These are phyloP conservation scores for Dasyprocta punctata DNA, from an alignment of 2,113 vertebrate species.

Conservation along the genomic window DNA sequence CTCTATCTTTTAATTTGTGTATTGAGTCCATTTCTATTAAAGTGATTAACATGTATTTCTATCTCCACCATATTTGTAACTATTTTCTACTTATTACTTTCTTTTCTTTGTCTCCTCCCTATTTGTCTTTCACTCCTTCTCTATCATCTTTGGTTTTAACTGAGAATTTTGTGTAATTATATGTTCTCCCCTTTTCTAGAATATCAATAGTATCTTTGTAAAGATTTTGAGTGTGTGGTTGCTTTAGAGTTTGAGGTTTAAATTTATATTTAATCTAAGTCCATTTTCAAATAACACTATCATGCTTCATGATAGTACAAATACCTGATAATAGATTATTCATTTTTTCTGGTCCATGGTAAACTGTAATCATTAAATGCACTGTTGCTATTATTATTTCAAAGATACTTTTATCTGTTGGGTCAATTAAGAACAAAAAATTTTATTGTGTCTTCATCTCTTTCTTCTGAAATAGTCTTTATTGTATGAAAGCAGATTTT, in stretches of 20 bases:
- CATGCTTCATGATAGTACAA: background rate
- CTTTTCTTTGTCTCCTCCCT: background rate
- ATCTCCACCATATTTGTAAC: background rate
- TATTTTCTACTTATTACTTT: background rate
- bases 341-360: background rate
- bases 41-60: background rate
- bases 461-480: background rate
- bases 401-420: background rate
- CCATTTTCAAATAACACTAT: background rate
- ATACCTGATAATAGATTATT: background rate
- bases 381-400: background rate
- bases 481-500: background rate
- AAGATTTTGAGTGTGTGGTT: background rate
- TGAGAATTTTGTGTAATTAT: background rate
- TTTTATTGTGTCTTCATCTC: background rate
- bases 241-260: background rate
- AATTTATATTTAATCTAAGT: background rate
- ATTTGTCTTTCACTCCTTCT: background rate
- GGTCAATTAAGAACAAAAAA: background rate
- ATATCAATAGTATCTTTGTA: background rate
- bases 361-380: background rate
- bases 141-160: background rate
- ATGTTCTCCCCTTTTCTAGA: background rate
- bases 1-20: background rate
- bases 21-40: background rate